Percentiles rank a stretch among this genome's conserved stretches.
phyloP scores from a whole-genome alignment of 2,113 vertebrate species.

The Grantiella picta region DNA sequence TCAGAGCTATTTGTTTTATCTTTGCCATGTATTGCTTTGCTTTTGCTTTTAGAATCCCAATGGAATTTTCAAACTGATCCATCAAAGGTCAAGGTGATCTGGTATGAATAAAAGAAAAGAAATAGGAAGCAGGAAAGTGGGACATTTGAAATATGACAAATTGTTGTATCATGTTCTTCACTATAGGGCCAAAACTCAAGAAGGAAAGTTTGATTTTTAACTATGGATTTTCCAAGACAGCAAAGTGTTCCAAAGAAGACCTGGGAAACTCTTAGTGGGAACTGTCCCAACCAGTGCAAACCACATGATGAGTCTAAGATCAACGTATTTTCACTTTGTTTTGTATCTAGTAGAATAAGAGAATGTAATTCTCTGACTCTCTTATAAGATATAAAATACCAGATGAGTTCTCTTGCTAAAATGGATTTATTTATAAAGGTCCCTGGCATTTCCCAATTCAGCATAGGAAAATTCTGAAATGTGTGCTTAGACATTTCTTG shows the following conservation, averaged over 20 bases:
- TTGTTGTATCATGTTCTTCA: neutral
- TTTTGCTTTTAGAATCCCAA: neutral
- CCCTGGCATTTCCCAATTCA: neutral
- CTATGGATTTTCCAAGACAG: neutral
- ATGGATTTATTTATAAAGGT: neutral
- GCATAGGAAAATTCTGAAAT: neutral
- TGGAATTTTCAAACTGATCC: neutral
- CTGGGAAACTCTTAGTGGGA: neutral
- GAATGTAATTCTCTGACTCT: neutral
- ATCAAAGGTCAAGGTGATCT: neutral
- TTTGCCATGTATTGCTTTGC: neutral
- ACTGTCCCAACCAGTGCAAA: neutral
- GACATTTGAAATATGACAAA: neutral
- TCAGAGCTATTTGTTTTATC: neutral
- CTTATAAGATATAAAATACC: neutral
- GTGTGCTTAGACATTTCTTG: neutral
- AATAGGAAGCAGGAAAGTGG: neutral
- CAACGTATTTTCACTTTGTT: neutral
- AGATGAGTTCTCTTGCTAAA: neutral
- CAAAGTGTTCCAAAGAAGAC: neutral
- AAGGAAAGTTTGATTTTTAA: neutral
- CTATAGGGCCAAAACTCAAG: neutral
- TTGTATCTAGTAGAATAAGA: neutral
- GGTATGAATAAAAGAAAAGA: neutral
- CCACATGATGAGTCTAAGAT: neutral